phyloP scores from a whole-genome alignment of 2,797 vertebrate species.

The Myotis myotis region DNA sequence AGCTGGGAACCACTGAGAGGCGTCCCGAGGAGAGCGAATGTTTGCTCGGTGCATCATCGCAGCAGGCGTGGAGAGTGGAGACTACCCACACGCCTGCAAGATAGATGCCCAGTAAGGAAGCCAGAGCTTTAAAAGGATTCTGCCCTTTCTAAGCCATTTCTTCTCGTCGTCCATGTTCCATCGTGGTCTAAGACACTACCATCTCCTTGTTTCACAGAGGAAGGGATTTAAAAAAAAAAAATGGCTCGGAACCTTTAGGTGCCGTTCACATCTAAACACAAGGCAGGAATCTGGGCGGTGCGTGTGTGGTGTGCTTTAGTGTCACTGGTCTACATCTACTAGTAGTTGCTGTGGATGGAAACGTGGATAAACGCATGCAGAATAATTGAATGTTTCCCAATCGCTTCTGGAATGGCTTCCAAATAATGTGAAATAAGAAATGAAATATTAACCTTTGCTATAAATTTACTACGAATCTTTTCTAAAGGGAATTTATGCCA shows the following conservation, averaged over 20 bases:
- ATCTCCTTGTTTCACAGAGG: background rate
- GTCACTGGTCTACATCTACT: constrained; percentile 54
- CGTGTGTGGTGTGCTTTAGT: background rate
- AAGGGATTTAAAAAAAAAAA: constrained; percentile 30
- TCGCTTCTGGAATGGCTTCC: constrained; percentile 44
- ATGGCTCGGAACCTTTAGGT: constrained; percentile 29
- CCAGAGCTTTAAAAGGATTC: background rate
- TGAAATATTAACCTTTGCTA: constrained; percentile 65
- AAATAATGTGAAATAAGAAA: constrained; percentile 64
- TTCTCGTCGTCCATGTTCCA: background rate
- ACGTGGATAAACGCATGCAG: constrained; percentile 59
- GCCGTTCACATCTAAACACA: background rate
- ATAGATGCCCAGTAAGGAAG: constrained; percentile 41
- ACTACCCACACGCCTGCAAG: background rate
- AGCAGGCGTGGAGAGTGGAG: background rate
- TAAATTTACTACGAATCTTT: constrained; percentile 13
- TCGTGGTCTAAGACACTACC: background rate
- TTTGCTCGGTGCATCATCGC: constrained; percentile 53
- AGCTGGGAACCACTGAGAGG: constrained; percentile 28
- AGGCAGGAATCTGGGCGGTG: constrained; percentile 24
- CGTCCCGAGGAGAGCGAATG: background rate
- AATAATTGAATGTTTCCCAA: constrained; percentile 58
- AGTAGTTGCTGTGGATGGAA: constrained; percentile 60
- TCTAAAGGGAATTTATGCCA: constrained; percentile 49
- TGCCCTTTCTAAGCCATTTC: background rate